A percentile compares a stretch with the other conserved stretches of the same genome.
Conservation (phyloP, 2,888 invertebrate species). For the Chaetogeoica ovagalla region DNA sequence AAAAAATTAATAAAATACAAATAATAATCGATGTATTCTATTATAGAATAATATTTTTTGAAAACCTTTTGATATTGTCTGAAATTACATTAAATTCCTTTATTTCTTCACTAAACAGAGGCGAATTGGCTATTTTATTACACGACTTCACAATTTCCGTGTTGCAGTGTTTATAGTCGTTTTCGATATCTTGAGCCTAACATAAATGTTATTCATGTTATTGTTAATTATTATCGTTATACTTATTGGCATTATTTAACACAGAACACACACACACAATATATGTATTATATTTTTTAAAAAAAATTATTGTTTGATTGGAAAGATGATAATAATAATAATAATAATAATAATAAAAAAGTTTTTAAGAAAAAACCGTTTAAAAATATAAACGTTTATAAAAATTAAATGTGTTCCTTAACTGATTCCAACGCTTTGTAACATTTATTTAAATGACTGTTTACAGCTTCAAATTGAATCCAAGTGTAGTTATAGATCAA, state of each 20-base stretch:
- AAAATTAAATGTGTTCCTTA: neutral
- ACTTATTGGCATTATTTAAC: no score
- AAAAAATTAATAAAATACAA: neutral
- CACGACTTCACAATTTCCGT: neutral
- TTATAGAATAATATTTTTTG: neutral
- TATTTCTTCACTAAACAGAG: neutral
- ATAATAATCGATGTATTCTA: neutral
- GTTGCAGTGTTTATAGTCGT: constrained; percentile 10
- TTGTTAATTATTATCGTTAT: no score
- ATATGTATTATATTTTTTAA: no score
- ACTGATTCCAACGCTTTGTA: constrained; percentile 17
- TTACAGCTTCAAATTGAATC: neutral
- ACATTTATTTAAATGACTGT: constrained; percentile 1
- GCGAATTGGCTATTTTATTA: constrained; percentile 11
- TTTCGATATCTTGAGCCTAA: constrained; percentile 5
- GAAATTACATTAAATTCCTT: neutral
- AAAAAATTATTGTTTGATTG: neutral
- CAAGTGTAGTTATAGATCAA: neutral
- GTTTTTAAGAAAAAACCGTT: neutral
- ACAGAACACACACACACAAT: no score
- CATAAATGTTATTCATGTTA: neutral
- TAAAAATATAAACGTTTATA: neutral
- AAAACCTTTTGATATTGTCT: neutral
- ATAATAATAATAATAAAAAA: no score
- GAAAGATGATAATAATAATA: no score